A percentile compares a stretch with the other conserved stretches of the same genome.
Conservation (phyloP, 2,113 vertebrate genomes). For the Rhea pennata region DNA sequence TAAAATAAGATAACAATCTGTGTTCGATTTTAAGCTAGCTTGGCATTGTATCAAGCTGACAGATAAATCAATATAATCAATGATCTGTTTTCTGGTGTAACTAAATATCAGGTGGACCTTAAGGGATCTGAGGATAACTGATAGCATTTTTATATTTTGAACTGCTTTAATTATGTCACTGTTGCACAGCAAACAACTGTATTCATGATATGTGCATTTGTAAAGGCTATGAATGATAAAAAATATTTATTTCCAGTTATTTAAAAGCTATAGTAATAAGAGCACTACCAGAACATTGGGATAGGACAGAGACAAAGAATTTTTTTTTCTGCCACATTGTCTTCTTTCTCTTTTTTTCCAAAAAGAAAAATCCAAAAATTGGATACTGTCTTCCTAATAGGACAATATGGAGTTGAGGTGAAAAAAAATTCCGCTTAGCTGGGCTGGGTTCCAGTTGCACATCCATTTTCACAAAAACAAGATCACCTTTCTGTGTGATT, state of each 20-base stretch:
- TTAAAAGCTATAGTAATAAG: neutral
- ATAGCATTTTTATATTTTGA: neutral
- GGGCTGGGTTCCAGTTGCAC: neutral
- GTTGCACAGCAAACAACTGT: neutral
- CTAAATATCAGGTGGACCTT: neutral
- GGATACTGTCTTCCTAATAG: neutral
- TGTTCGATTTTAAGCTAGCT: neutral
- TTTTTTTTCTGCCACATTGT: neutral
- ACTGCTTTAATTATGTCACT: neutral
- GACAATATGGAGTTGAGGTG: neutral
- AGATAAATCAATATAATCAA: constrained; percentile 21
- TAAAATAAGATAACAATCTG: neutral
- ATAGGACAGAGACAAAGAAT: neutral
- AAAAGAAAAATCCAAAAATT: neutral
- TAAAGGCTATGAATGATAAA: neutral
- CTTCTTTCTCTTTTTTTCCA: neutral
- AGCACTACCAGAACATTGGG: neutral
- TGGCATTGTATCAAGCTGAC: neutral
- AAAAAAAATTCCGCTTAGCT: neutral
- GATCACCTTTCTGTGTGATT: neutral
- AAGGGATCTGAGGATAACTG: neutral
- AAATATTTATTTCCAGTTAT: neutral
- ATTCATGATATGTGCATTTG: neutral
- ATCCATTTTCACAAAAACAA: neutral
- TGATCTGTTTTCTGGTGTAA: constrained; percentile 15